Conservation (phyloP, 2,113 vertebrate species). For the Lophius piscatorius region DNA sequence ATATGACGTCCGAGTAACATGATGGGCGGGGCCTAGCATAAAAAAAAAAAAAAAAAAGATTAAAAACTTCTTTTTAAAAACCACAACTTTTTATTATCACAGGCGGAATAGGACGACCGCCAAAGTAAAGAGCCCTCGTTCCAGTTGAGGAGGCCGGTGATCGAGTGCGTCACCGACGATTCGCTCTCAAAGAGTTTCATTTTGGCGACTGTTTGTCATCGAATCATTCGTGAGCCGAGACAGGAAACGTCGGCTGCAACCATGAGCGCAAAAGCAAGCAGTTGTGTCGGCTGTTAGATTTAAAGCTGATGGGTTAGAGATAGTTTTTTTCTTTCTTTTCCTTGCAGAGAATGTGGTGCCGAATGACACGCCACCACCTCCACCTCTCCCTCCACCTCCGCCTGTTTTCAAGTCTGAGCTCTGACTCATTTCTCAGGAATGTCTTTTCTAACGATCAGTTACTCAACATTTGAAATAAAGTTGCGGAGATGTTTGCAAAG, state of each 20-base stretch:
- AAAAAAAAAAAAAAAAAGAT: too few species aligned
- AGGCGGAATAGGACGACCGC: constrained; percentile 55
- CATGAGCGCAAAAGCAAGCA: constrained; percentile 16
- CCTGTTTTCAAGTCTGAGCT: constrained; percentile 14
- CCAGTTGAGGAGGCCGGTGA: constrained; percentile 52
- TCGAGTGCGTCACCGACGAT: constrained; percentile 24
- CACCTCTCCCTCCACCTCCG: constrained; percentile 4
- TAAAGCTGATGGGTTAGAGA: constrained; percentile 3
- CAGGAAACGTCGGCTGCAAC: constrained; percentile 20
- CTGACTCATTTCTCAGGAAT: constrained; percentile 65
- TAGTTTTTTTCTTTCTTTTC: constrained; percentile 8
- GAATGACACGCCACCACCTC: neutral
- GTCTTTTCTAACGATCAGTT: constrained; percentile 54
- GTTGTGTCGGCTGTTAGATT: constrained; percentile 11
- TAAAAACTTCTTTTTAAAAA: too few species aligned
- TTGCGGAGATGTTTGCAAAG: constrained; percentile 15
- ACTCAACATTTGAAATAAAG: constrained; percentile 14
- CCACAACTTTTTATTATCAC: constrained; percentile 51
- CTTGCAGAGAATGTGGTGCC: constrained; percentile 1
- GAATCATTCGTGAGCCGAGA: constrained; percentile 5
- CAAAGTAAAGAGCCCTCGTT: constrained; percentile 47
- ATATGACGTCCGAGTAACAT: constrained; percentile 38
- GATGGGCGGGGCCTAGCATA: constrained; percentile 16
- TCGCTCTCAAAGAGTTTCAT: constrained; percentile 11
- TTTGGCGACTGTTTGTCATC: constrained; percentile 21